Conservation (phyloP, 2,888 invertebrate species). For the Diaphora mendica region DNA sequence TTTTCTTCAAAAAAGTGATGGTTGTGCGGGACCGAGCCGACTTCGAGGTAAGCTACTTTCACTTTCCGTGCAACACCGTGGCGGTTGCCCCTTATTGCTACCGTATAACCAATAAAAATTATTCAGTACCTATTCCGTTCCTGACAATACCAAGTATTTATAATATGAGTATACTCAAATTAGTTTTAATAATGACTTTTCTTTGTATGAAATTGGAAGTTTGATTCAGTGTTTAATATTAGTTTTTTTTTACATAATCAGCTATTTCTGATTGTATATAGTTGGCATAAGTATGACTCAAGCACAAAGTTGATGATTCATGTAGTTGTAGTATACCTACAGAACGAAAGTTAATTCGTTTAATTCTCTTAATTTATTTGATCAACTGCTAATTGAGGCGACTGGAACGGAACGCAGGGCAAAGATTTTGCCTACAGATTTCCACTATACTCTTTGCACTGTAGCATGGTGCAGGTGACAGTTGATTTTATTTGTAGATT, state of each 20-base stretch:
- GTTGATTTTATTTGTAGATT: too few relatives aligned
- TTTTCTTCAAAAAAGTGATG: slow-evolving; percentile 86
- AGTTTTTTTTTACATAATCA: neutral
- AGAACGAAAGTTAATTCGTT: neutral
- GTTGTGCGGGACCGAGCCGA: slow-evolving; percentile 78
- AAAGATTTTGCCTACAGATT: neutral
- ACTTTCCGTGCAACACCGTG: slow-evolving; percentile 66
- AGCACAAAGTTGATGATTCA: neutral
- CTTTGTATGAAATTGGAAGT: neutral
- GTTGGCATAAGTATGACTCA: neutral
- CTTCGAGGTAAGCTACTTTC: slow-evolving; percentile 84
- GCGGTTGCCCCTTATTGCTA: slow-evolving; percentile 51
- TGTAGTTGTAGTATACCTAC: neutral
- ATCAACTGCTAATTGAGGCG: neutral
- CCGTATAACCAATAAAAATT: slow-evolving; percentile 21
- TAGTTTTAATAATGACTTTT: neutral
- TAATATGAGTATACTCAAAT: neutral
- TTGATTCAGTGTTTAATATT: neutral
- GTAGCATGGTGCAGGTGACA: too few relatives aligned
- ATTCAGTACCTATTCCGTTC: neutral
- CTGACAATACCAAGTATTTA: neutral
- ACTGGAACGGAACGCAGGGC: neutral
- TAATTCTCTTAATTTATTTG: neutral
- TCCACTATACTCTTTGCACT: too few relatives aligned
- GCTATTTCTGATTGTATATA: neutral